phyloP scores from a whole-genome alignment of 2,888 invertebrate genomes.

The Calliopum simillimum region DNA sequence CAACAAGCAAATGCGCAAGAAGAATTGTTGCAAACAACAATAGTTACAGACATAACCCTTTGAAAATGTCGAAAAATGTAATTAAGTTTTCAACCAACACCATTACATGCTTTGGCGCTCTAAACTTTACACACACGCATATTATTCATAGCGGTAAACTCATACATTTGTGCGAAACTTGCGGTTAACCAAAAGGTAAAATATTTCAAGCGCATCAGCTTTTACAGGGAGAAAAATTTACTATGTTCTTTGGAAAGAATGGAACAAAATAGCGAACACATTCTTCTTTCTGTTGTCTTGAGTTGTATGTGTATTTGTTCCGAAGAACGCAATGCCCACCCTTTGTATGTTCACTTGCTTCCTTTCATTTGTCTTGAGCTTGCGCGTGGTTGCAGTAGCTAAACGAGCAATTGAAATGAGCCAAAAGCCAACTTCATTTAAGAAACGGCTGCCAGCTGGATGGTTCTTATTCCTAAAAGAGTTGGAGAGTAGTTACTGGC shows the following conservation, averaged over 20 bases:
- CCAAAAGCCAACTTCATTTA: not conserved
- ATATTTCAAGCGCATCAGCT: conserved; percentile 14
- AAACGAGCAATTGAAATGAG: not conserved
- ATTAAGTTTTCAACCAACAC: conserved; percentile 49
- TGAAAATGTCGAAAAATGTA: conserved; percentile 48
- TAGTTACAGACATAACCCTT: conserved; percentile 42
- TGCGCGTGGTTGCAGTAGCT: not conserved
- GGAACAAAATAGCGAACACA: not conserved
- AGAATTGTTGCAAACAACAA: no score
- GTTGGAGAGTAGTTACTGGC: not conserved
- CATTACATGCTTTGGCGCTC: conserved; percentile 45
- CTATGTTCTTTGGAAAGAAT: not conserved
- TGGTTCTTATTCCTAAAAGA: not conserved
- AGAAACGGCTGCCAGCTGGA: not conserved
- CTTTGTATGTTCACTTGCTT: not conserved
- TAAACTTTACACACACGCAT: not conserved
- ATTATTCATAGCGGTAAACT: not conserved
- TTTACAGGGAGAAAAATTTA: not conserved
- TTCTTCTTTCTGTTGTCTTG: not conserved
- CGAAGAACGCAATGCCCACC: not conserved
- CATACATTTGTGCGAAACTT: not conserved
- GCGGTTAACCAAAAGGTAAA: conserved; percentile 19
- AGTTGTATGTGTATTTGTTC: not conserved
- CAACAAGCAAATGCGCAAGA: no score
- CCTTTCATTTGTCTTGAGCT: conserved; percentile 2